Evolutionary conservation across 2,113 vertebrate genomes (phyloP).

Genomic region (Rhinolophus sinicus): DNA sequence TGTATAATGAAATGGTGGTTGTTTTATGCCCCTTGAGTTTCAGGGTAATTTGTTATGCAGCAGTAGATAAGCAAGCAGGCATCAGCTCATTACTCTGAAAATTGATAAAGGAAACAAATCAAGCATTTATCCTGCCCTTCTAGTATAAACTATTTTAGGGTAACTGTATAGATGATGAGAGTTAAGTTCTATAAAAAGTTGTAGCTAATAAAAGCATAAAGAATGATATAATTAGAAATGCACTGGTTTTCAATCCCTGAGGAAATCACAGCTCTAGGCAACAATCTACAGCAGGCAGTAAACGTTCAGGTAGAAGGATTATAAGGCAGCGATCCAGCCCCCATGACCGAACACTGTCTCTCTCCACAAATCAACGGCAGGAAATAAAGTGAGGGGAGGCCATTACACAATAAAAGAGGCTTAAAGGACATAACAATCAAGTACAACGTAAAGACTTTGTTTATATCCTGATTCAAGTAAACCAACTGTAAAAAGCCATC

Average conservation of each 20-base stretch:
- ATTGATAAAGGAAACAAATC: background rate
- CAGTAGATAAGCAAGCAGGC: background rate
- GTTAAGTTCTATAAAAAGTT: background rate
- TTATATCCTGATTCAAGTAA: background rate
- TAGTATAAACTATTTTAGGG: background rate
- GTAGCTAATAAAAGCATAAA: background rate
- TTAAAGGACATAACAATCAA: background rate
- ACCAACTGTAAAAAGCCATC: background rate
- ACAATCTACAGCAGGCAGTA: background rate
- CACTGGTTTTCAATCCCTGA: background rate
- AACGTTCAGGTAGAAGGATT: background rate
- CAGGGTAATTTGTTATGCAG: background rate
- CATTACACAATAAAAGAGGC: background rate
- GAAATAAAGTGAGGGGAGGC: background rate
- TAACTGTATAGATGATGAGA: background rate
- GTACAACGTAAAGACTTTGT: background rate
- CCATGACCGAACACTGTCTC: rapidly evolving
- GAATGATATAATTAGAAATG: background rate
- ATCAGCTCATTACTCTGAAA: constrained; percentile 35
- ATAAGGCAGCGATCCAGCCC: background rate
- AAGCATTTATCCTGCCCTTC: background rate
- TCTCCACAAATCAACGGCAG: background rate
- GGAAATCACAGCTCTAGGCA: background rate
- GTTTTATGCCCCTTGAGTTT: background rate
- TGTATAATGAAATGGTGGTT: background rate